These are phyloP conservation scores for Cynodonichthys magdalenae DNA, from an alignment of 2,797 vertebrate species.

Conservation along the genomic window DNA sequence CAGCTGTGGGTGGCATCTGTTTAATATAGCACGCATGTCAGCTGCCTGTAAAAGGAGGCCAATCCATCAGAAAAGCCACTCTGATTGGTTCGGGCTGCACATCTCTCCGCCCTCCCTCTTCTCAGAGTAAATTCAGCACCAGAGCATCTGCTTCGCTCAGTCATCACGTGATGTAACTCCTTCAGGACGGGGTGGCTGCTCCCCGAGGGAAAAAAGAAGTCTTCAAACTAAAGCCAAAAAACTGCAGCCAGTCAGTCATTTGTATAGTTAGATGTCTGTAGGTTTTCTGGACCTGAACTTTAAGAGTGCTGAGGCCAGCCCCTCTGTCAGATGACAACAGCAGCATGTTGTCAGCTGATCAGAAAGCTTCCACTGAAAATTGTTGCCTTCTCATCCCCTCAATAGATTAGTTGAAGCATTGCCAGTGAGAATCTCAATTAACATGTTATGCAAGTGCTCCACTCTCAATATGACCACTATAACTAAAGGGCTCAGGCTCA, in stretches of 20 bases:
- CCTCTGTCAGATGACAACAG: slow-evolving; percentile 53
- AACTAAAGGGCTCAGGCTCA: slow-evolving; percentile 11
- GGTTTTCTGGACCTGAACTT: slow-evolving; percentile 63
- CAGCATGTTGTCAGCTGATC: slow-evolving; percentile 72
- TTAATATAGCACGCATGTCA: slow-evolving; percentile 81
- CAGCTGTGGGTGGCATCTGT: slow-evolving; percentile 79
- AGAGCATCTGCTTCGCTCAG: slow-evolving; percentile 60
- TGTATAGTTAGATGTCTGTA: slow-evolving; percentile 29
- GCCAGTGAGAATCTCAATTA: slow-evolving; percentile 51
- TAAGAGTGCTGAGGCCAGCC: slow-evolving; percentile 54
- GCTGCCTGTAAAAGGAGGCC: slow-evolving; percentile 92
- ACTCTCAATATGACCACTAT: slow-evolving; percentile 28
- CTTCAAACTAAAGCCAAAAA: background rate
- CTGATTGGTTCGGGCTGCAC: slow-evolving; percentile 54
- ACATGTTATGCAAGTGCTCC: slow-evolving; percentile 60
- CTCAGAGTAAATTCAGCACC: slow-evolving; percentile 53
- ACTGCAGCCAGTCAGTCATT: slow-evolving; percentile 11
- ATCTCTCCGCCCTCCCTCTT: slow-evolving; percentile 31
- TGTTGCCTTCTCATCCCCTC: slow-evolving; percentile 32
- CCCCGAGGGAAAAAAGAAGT: background rate
- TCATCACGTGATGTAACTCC: slow-evolving; percentile 35
- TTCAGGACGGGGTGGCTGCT: background rate
- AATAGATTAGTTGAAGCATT: slow-evolving; percentile 40
- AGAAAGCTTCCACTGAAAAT: slow-evolving; percentile 58
- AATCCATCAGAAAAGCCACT: slow-evolving; percentile 42